phyloP scores from a whole-genome alignment of 2,113 vertebrate genomes.

The Rafetus swinhoei region DNA sequence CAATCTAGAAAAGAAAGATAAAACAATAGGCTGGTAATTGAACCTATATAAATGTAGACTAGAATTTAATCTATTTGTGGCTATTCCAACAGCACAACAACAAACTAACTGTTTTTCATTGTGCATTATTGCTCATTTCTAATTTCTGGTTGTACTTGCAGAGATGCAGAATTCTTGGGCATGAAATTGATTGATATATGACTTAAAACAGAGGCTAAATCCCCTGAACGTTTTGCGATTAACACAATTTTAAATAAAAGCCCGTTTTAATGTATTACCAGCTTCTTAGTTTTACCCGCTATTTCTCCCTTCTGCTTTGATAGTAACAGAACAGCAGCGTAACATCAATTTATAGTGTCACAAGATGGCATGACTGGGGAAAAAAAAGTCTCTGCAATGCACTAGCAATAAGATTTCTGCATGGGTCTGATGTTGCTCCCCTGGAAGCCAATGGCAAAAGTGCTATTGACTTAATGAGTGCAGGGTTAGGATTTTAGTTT shows the following conservation, averaged over 20 bases:
- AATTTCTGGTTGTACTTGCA: background rate
- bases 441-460: background rate
- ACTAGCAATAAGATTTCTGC: background rate
- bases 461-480: background rate
- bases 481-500: background rate
- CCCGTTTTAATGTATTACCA: background rate
- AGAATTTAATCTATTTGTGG: background rate
- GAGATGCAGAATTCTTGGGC: background rate
- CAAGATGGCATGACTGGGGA: background rate
- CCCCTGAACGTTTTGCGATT: background rate
- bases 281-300: background rate
- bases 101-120: background rate
- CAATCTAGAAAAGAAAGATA: background rate
- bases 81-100: background rate
- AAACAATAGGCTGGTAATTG: background rate
- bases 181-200: background rate
- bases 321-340: background rate
- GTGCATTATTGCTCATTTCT: background rate
- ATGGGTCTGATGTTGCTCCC: background rate
- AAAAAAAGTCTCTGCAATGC: background rate
- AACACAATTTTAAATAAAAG: background rate
- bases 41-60: background rate
- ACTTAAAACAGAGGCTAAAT: background rate
- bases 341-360: background rate
- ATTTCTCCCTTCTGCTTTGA: background rate